Evolutionary conservation across 2,113 vertebrate genomes (phyloP).

Genomic region (Dipodomys ordii): DNA sequence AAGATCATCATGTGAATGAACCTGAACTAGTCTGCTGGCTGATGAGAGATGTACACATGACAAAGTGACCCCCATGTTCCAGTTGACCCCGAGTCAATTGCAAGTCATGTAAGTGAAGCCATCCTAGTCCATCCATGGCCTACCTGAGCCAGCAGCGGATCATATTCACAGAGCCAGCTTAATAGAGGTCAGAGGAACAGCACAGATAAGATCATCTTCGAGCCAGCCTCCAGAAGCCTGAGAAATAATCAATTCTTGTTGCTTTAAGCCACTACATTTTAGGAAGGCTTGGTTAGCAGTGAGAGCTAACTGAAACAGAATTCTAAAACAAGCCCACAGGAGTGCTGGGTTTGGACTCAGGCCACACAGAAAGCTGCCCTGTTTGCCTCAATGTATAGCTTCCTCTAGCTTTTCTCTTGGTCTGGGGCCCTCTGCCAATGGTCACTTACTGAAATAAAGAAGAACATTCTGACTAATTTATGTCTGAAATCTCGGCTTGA

Average conservation of each 20-base stretch:
- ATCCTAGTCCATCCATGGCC: background rate
- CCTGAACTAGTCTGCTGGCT: background rate
- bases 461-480: constrained; percentile 11
- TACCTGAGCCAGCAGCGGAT: background rate
- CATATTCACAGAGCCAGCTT: background rate
- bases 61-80: background rate
- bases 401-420: background rate
- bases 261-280: background rate
- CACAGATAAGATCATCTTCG: background rate
- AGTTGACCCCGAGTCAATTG: background rate
- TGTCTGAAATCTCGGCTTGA: constrained; percentile 43
- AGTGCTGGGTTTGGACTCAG: background rate
- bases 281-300: background rate
- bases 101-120: background rate
- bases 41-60: background rate
- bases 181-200: background rate
- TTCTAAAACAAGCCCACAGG: background rate
- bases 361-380: background rate
- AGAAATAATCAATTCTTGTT: background rate
- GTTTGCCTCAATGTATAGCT: background rate
- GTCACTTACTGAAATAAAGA: constrained; percentile 1
- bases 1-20: background rate
- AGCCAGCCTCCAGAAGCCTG: background rate
- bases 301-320: background rate
- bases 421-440: background rate